These are phyloP conservation scores for Buceros bicornis DNA, from an alignment of 2,797 vertebrate genomes.

Conservation along the genomic window DNA sequence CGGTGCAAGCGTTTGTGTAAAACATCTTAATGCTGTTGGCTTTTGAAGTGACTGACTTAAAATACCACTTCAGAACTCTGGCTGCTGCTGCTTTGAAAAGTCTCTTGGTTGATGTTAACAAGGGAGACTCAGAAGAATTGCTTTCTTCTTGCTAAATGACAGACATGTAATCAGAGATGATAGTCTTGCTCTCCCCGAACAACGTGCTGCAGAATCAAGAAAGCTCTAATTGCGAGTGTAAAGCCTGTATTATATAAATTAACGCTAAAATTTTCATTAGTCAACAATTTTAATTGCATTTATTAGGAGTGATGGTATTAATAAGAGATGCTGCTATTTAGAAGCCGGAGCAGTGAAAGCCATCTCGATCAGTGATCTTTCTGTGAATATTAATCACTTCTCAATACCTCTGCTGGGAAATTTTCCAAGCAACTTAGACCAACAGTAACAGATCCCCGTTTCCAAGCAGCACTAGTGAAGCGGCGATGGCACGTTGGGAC, in stretches of 20 bases:
- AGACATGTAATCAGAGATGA: slow-evolving; percentile 29
- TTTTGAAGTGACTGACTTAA: neutral
- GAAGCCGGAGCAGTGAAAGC: slow-evolving; percentile 5
- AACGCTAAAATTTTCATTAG: slow-evolving; percentile 50
- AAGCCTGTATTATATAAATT: slow-evolving; percentile 32
- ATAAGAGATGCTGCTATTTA: slow-evolving; percentile 27
- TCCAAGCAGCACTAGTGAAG: neutral
- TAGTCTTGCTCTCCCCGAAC: slow-evolving; percentile 7
- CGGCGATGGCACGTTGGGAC: neutral
- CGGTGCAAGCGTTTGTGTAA: neutral
- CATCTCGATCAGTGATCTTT: neutral
- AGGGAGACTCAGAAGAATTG: slow-evolving; percentile 1
- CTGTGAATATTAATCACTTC: slow-evolving; percentile 19
- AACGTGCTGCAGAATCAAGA: neutral
- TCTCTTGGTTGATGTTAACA: slow-evolving; percentile 5
- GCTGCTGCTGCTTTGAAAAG: neutral
- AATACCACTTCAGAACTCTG: neutral
- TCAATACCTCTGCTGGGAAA: neutral
- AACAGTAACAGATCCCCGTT: neutral
- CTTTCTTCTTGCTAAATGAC: slow-evolving; percentile 30
- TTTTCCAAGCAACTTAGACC: neutral
- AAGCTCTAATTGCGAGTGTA: slow-evolving; percentile 35
- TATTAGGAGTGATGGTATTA: slow-evolving; percentile 36
- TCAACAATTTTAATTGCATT: slow-evolving; percentile 21
- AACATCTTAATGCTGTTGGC: neutral